Evolutionary conservation across 2,113 vertebrate genomes (phyloP).

Genomic region (Sprattus sprattus): DNA sequence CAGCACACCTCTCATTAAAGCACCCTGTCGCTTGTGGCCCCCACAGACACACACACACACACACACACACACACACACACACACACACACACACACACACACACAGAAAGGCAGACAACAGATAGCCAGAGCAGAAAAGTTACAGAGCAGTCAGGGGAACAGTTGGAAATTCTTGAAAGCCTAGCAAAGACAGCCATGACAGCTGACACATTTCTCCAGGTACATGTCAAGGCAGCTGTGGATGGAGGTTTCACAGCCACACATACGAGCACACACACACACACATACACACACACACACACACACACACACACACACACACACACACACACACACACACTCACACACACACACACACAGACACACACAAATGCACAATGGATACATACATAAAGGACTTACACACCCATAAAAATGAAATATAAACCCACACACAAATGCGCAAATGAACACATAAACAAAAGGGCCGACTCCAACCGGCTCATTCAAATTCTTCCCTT

Average conservation of each 20-base stretch:
- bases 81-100: neutral
- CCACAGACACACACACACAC: constrained; percentile 10
- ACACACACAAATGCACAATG: neutral
- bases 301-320: neutral
- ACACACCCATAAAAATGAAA: constrained; percentile 15
- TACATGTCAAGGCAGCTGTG: neutral
- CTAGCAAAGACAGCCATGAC: neutral
- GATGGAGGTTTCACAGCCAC: neutral
- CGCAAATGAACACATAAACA: constrained; percentile 16
- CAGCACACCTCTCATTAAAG: neutral
- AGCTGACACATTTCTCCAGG: neutral
- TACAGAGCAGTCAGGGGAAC: constrained; percentile 1
- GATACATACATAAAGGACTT: neutral
- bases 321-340: constrained; percentile 2
- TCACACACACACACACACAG: neutral
- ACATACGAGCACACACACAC: too few species aligned
- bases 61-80: neutral
- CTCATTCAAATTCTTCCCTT: neutral
- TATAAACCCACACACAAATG: neutral
- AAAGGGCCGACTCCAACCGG: neutral
- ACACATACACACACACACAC: constrained; percentile 17
- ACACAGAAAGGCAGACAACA: neutral
- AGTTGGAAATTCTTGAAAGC: neutral
- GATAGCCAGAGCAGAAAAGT: constrained; percentile 19
- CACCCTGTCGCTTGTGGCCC: neutral